A percentile compares a stretch with the other conserved stretches of the same genome.
phyloP scores from a whole-genome alignment of 2,113 vertebrate genomes.

The Ictalurus punctatus region DNA sequence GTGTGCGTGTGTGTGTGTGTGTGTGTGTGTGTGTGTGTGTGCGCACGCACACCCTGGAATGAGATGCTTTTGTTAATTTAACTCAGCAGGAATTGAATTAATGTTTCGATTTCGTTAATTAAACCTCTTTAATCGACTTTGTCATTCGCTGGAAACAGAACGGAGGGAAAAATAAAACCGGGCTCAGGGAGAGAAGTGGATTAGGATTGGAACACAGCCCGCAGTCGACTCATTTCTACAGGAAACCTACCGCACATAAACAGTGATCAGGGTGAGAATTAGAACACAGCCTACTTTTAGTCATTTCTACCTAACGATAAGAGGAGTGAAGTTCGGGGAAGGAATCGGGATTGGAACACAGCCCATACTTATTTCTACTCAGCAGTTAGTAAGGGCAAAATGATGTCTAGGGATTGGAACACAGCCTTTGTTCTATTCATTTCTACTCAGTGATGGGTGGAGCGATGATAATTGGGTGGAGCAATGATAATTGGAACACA shows the following conservation, averaged over 20 bases:
- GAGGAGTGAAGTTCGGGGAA: neutral
- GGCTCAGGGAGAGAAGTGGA: neutral
- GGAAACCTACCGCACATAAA: neutral
- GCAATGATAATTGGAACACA: no score
- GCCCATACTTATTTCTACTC: neutral
- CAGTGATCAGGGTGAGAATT: neutral
- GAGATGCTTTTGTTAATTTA: slow-evolving; percentile 34
- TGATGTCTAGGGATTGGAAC: neutral
- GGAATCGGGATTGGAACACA: neutral
- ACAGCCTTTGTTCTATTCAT: neutral
- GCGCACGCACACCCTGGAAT: neutral
- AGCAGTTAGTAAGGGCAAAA: neutral
- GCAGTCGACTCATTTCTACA: neutral
- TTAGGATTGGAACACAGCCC: neutral
- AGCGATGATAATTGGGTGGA: no score
- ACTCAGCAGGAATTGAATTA: slow-evolving; percentile 35
- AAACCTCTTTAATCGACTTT: slow-evolving; percentile 22
- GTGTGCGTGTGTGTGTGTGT: slow-evolving; percentile 5
- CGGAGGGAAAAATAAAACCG: neutral
- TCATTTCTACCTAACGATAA: neutral
- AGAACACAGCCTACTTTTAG: neutral
- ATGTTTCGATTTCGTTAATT: slow-evolving; percentile 34
- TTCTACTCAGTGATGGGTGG: neutral
- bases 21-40: neutral
- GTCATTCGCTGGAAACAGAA: slow-evolving; percentile 5